These are phyloP conservation scores for Antheraea assamensis DNA, from an alignment of 2,888 invertebrate genomes.

Conservation along the genomic window DNA sequence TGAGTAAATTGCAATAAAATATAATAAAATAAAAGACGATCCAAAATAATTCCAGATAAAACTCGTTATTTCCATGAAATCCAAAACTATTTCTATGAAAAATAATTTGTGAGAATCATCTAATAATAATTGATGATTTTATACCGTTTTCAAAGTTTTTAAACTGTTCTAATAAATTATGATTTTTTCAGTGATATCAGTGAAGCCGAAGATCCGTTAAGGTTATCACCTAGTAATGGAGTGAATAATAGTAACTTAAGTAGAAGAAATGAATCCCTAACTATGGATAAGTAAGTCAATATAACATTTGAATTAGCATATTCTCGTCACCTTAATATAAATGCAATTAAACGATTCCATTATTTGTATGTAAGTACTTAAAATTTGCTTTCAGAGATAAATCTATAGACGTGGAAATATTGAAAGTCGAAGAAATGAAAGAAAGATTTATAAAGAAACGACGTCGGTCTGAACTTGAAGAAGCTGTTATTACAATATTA, in stretches of 20 bases:
- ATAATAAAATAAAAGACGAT: no score
- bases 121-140: background rate
- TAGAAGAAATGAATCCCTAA: conserved; percentile 38
- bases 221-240: conserved; percentile 40
- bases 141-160: background rate
- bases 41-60: no score
- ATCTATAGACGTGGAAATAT: conserved; percentile 41
- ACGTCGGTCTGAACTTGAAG: conserved; percentile 63
- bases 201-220: conserved; percentile 54
- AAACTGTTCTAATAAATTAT: conserved; percentile 17
- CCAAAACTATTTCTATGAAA: no score
- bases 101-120: no score
- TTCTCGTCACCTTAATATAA: background rate
- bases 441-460: conserved; percentile 55
- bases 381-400: conserved; percentile 43
- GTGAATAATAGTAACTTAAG: conserved; percentile 37
- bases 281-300: conserved; percentile 27
- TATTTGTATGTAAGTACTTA: conserved; percentile 10
- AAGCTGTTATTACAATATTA: conserved; percentile 56
- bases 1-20: no score
- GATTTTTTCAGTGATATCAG: conserved; percentile 54
- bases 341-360: background rate
- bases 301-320: background rate
- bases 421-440: conserved; percentile 30
- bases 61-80: no score